Conservation (phyloP, 2,888 invertebrate species). For the Gandaritis pyraliata region DNA sequence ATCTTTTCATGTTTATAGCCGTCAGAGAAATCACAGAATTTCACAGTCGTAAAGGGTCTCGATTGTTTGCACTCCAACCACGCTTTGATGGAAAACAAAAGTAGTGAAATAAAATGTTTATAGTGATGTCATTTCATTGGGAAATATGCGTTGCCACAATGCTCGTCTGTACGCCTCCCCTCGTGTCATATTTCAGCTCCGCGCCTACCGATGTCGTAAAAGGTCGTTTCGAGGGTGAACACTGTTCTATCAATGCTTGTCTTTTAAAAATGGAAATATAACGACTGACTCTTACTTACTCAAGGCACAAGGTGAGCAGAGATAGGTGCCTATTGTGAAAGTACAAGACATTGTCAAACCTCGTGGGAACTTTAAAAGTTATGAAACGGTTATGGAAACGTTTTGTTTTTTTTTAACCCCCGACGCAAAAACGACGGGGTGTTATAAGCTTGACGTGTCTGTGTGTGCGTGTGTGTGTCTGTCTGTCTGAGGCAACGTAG, state of each 20-base stretch:
- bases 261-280: conserved; percentile 47
- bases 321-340: neutral
- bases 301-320: conserved; percentile 3
- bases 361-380: neutral
- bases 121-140: conserved; percentile 55
- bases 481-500: no score
- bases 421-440: no score
- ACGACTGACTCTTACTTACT: conserved; percentile 34
- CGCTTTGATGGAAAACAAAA: conserved; percentile 71
- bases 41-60: conserved; percentile 20
- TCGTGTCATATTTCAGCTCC: conserved; percentile 70
- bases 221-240: conserved; percentile 56
- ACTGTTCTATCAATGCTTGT: conserved; percentile 57
- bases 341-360: neutral
- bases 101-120: conserved; percentile 75
- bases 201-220: conserved; percentile 64
- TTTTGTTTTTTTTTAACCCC: no score
- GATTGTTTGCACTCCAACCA: conserved; percentile 45
- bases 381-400: no score
- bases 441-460: no score
- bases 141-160: conserved; percentile 52
- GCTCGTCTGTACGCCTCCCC: conserved; percentile 51
- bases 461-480: no score
- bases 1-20: conserved; percentile 8
- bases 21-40: conserved; percentile 13